Conservation (phyloP, 1,140 invertebrate species). For the Gryllus bimaculatus region DNA sequence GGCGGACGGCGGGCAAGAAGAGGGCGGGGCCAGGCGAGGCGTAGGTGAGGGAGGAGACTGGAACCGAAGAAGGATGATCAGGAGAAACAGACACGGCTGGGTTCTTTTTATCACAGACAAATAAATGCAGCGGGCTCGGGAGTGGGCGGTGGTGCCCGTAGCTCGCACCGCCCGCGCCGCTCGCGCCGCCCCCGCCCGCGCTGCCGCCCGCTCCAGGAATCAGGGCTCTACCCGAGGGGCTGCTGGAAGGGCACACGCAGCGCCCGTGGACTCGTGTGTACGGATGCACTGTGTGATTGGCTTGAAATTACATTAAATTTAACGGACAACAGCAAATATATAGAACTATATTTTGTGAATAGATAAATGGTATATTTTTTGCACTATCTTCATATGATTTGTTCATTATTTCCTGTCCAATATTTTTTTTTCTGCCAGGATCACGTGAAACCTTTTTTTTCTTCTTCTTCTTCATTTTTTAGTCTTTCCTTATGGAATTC, state of each 20-base stretch:
- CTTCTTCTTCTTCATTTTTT: neutral
- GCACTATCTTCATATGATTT: conserved; percentile 5
- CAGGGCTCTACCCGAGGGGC: neutral
- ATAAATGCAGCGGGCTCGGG: neutral
- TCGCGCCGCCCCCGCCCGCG: no score
- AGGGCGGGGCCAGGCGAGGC: no score
- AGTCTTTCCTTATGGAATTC: no score
- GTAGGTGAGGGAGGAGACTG: neutral
- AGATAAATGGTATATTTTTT: conserved; percentile 6
- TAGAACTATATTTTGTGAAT: conserved; percentile 6
- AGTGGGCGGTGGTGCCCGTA: no score
- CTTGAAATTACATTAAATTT: conserved; percentile 2
- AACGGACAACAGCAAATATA: conserved; percentile 4
- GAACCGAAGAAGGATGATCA: neutral
- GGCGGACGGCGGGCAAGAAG: no score
- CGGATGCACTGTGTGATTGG: conserved; percentile 2
- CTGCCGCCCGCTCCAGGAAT: neutral
- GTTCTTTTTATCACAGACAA: neutral
- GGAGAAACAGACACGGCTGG: neutral
- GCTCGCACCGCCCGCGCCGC: no score
- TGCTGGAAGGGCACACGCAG: no score
- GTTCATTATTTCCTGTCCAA: neutral
- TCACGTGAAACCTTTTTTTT: neutral
- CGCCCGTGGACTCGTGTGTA: neutral
- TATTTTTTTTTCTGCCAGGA: neutral